Evolutionary conservation across 2,888 invertebrate genomes (phyloP).

Genomic region (Meandrusa payeni): DNA sequence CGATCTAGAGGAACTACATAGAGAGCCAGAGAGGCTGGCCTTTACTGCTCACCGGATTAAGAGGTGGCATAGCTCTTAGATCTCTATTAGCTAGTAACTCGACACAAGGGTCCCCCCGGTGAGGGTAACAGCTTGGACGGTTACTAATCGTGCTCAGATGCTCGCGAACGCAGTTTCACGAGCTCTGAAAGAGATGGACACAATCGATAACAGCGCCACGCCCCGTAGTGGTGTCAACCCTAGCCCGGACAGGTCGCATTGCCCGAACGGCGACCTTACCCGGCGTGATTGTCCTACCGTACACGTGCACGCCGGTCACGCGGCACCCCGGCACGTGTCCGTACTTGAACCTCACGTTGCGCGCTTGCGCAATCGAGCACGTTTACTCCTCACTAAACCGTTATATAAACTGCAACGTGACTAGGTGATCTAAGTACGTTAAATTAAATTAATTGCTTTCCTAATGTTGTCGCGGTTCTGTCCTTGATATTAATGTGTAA

Average conservation of each 20-base stretch:
- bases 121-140: too few species aligned
- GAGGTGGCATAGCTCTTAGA: too few species aligned
- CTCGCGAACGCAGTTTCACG: too few species aligned
- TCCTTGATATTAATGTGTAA: too few species aligned
- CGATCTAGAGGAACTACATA: too few species aligned
- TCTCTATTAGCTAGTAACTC: too few species aligned
- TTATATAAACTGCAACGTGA: conserved; percentile 76
- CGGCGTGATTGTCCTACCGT: conserved; percentile 44
- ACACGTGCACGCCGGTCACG: conserved; percentile 65
- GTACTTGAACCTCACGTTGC: conserved; percentile 74
- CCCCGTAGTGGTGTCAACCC: conserved; percentile 4
- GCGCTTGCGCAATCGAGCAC: conserved; percentile 66
- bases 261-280: conserved; percentile 43
- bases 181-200: too few species aligned
- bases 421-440: conserved; percentile 70
- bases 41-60: too few species aligned
- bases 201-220: too few species aligned
- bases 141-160: too few species aligned
- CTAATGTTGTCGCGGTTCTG: conserved; percentile 33
- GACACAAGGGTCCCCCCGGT: too few species aligned
- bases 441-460: conserved; percentile 54
- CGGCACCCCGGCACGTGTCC: conserved; percentile 65
- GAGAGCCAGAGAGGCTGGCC: too few species aligned
- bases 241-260: conserved; percentile 19
- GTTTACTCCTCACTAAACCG: conserved; percentile 59